Conservation (phyloP, 2,113 vertebrate genomes). For the Apeltes quadracus region DNA sequence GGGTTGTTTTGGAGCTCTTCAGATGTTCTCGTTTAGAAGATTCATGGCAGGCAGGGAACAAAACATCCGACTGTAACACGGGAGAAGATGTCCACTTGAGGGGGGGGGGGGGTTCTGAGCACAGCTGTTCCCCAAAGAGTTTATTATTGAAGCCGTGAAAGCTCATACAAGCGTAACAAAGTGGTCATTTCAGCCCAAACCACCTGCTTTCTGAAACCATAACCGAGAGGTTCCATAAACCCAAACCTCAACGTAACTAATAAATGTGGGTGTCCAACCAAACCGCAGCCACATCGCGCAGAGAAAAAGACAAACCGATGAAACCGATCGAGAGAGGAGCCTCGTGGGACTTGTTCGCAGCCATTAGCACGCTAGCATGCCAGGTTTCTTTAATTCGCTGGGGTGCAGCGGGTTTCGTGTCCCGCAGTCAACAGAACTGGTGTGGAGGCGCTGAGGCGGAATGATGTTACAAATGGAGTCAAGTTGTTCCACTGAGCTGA, state of each 20-base stretch:
- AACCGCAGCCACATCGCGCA: background rate
- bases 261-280: background rate
- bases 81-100: background rate
- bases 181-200: background rate
- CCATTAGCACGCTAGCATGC: slow-evolving; percentile 62
- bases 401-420: slow-evolving; percentile 55
- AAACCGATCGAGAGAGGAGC: no score
- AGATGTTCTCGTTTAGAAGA: slow-evolving; percentile 32
- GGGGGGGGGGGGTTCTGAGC: no score
- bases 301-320: background rate
- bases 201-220: background rate
- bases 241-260: background rate
- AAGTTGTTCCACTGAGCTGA: background rate
- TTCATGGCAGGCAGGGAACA: background rate
- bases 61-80: background rate
- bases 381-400: slow-evolving; percentile 58
- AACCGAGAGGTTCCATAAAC: background rate
- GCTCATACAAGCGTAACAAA: background rate
- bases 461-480: no score
- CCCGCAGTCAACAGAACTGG: slow-evolving; percentile 59
- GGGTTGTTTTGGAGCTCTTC: slow-evolving; percentile 18
- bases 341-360: slow-evolving; percentile 70
- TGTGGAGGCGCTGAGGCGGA: background rate
- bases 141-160: background rate
- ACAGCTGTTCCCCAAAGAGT: background rate